Evolutionary conservation across 2,797 vertebrate genomes (phyloP).

Genomic region (Acanthornis magna): DNA sequence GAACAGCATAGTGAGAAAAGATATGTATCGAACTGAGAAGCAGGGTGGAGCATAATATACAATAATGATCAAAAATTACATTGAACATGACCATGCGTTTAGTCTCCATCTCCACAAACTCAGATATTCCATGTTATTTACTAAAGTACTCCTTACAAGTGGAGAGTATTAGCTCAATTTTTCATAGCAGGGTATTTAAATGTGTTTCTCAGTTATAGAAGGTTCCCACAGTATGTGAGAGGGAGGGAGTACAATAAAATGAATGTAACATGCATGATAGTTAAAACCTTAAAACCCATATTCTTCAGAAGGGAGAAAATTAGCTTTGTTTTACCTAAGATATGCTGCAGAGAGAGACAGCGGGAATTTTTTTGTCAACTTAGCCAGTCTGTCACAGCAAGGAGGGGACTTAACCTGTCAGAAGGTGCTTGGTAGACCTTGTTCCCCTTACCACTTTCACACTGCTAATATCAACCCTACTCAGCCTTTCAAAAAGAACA

Average conservation of each 20-base stretch:
- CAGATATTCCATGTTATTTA: not conserved
- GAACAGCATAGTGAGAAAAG: not conserved
- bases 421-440: not conserved
- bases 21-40: not conserved
- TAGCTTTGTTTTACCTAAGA: not conserved
- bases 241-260: not conserved
- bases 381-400: not conserved
- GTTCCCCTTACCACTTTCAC: not conserved
- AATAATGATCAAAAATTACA: not conserved
- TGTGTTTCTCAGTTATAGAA: not conserved
- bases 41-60: not conserved
- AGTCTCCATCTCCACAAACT: not conserved
- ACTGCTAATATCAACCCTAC: not conserved
- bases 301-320: not conserved
- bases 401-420: not conserved
- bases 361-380: not conserved
- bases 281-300: not conserved
- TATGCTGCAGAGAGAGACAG: not conserved
- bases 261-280: accelerated
- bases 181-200: not conserved
- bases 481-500: not conserved
- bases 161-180: not conserved
- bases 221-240: not conserved
- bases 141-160: not conserved
- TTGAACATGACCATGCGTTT: not conserved